Conservation (phyloP, 2,113 vertebrate species). For the Clarias macrocephalus region DNA sequence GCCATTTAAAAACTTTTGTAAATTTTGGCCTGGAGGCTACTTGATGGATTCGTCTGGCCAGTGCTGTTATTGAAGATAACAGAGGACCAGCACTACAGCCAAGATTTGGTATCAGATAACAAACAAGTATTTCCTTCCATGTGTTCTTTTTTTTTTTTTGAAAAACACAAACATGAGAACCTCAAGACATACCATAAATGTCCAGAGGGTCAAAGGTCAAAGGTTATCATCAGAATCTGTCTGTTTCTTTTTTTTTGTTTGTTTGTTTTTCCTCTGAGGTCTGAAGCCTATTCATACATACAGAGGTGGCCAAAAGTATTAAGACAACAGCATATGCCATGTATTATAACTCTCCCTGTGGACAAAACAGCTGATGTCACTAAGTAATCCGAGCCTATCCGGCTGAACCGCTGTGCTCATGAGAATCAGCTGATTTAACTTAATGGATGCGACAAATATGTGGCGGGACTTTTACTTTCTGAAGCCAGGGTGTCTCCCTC, state of each 20-base stretch:
- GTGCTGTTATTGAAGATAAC: constrained; percentile 1
- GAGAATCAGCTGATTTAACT: too few species aligned
- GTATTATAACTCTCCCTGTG: too few species aligned
- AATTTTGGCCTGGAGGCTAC: neutral
- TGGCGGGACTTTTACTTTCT: too few species aligned
- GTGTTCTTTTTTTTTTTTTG: constrained; percentile 19
- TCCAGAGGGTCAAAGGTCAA: constrained; percentile 29
- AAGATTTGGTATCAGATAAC: constrained; percentile 32
- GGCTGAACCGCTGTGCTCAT: too few species aligned
- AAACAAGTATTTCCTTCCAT: constrained; percentile 37
- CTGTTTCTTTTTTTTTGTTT: constrained; percentile 24
- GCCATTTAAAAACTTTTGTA: neutral
- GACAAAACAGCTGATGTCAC: too few species aligned
- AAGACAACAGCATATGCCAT: too few species aligned
- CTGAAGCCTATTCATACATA: neutral
- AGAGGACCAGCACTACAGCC: constrained; percentile 6
- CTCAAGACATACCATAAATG: neutral
- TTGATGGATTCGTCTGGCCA: constrained; percentile 17
- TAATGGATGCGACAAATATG: too few species aligned
- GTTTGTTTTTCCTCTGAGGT: constrained; percentile 12
- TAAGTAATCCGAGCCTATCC: too few species aligned
- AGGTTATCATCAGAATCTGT: constrained; percentile 11
- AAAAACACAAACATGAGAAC: neutral
- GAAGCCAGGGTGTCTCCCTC: too few species aligned
- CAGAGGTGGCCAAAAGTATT: too few species aligned